Conservation (phyloP, 2,113 vertebrate genomes). For the Salvelinus alpinus region DNA sequence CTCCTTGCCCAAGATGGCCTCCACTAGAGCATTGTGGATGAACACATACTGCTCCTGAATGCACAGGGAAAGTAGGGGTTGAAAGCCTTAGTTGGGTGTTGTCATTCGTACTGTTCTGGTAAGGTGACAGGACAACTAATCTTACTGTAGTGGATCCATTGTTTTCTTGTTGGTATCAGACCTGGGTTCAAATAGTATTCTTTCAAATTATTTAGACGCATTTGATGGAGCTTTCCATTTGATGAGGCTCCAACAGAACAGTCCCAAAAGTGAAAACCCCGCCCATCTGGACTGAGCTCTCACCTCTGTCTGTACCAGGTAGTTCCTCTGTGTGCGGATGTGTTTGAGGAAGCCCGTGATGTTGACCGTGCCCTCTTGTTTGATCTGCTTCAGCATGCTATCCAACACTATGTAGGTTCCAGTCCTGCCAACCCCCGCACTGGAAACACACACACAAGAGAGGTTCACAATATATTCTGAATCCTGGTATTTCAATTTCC, state of each 20-base stretch:
- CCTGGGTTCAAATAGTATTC: no score
- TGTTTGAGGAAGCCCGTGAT: conserved; percentile 93
- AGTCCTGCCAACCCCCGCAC: conserved; percentile 92
- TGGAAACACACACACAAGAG: conserved; percentile 61
- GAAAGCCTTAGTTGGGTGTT: not conserved
- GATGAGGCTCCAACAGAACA: no score
- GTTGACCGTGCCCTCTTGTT: conserved; percentile 83
- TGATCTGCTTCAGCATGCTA: conserved; percentile 94
- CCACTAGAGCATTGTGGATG: conserved; percentile 90
- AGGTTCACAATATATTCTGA: no score
- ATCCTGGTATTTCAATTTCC: not conserved
- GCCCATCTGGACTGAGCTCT: conserved; percentile 29
- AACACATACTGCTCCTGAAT: conserved; percentile 93
- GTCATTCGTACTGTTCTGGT: not conserved
- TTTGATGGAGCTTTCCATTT: no score
- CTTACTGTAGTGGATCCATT: no score
- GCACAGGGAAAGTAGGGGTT: not conserved
- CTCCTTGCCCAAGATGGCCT: conserved; percentile 87
- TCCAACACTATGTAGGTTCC: conserved; percentile 95
- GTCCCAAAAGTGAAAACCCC: no score
- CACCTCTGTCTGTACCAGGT: conserved; percentile 97
- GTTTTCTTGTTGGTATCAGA: no score
- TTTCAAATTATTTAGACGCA: no score
- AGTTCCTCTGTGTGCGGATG: conserved; percentile 93
- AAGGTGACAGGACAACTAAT: no score